Conservation (phyloP, 2,888 invertebrate genomes). For the Amphimallon solstitiale region DNA sequence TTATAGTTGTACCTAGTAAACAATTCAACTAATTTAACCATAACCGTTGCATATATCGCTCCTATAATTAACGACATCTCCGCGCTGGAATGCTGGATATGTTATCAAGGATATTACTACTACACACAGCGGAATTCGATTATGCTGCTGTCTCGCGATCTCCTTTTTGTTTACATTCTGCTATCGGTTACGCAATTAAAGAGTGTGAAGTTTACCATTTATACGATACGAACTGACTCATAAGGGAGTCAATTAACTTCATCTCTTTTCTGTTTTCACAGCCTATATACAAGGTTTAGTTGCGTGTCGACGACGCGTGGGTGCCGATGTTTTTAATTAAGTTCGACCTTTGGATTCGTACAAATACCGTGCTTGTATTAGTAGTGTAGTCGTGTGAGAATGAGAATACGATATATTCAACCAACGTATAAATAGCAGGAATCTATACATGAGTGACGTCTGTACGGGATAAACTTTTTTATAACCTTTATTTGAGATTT, state of each 20-base stretch:
- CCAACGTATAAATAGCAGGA: neutral
- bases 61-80: too few relatives aligned
- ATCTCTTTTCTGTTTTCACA: neutral
- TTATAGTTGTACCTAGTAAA: too few relatives aligned
- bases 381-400: neutral
- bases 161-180: constrained; percentile 17
- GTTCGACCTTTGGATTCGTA: constrained; percentile 16
- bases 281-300: constrained; percentile 17
- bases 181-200: constrained; percentile 22
- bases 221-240: neutral
- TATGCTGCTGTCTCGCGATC: neutral
- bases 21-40: too few relatives aligned
- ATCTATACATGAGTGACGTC: neutral
- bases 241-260: constrained; percentile 11
- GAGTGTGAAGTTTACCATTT: constrained; percentile 9
- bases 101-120: too few relatives aligned
- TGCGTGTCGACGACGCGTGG: neutral
- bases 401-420: neutral
- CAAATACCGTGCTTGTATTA: neutral
- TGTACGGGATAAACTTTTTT: too few relatives aligned
- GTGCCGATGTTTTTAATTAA: constrained; percentile 13
- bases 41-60: too few relatives aligned
- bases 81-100: too few relatives aligned
- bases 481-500: too few relatives aligned
- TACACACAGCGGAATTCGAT: neutral